phyloP scores from a whole-genome alignment of 2,113 vertebrate genomes.

The Catharus bicknelli region DNA sequence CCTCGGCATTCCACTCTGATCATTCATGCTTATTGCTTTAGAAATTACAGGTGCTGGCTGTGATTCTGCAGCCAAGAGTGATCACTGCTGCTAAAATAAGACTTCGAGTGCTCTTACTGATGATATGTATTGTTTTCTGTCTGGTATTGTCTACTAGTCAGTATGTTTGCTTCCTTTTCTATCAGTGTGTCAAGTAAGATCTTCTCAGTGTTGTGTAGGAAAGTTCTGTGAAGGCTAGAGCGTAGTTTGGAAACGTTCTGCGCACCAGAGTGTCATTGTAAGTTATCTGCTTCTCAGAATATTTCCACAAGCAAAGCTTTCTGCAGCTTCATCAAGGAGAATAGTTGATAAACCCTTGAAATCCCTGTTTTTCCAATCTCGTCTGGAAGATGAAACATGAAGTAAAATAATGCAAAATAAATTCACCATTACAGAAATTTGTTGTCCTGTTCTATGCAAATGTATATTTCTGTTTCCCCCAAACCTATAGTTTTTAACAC shows the following conservation, averaged over 20 bases:
- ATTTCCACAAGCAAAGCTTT: not conserved
- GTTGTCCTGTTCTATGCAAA: not conserved
- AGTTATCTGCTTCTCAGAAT: not conserved
- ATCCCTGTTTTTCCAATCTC: not conserved
- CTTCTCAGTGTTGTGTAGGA: not conserved
- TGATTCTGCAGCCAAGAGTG: slow-evolving; percentile 8
- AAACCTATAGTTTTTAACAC: not conserved
- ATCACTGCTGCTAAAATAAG: slow-evolving; percentile 40
- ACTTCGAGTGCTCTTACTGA: not conserved
- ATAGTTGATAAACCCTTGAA: not conserved
- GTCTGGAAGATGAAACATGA: not conserved
- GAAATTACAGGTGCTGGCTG: slow-evolving; percentile 17
- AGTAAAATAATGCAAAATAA: not conserved
- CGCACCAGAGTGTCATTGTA: not conserved
- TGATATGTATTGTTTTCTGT: slow-evolving; percentile 1
- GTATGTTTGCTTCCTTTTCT: not conserved
- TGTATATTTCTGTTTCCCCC: not conserved
- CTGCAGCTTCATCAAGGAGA: not conserved
- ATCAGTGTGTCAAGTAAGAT: not conserved
- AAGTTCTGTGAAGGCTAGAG: not conserved
- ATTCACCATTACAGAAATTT: not conserved
- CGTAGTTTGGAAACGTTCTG: not conserved
- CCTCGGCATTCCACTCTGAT: not conserved
- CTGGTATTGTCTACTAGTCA: not conserved
- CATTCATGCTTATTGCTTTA: slow-evolving; percentile 1